phyloP scores from a whole-genome alignment of 2,888 invertebrate genomes.

The Epicampocera succincta region DNA sequence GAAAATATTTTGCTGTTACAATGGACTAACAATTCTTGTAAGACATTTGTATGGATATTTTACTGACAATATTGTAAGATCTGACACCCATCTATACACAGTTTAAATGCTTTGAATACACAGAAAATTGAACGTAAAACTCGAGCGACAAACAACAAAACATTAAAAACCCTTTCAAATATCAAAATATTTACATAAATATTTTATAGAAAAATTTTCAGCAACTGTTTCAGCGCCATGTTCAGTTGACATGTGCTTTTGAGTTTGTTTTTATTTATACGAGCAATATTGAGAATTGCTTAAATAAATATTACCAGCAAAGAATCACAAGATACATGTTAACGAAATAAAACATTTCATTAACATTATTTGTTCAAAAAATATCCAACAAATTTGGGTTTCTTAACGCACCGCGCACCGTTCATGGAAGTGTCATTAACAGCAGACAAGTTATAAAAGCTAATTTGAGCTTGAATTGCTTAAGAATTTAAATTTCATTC shows the following conservation, averaged over 20 bases:
- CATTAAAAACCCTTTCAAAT: too few species aligned
- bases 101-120: too few species aligned
- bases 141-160: too few species aligned
- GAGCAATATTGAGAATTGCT: slow-evolving; percentile 52
- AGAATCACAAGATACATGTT: slow-evolving; percentile 8
- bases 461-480: slow-evolving; percentile 18
- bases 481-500: slow-evolving; percentile 29
- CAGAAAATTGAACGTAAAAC: too few species aligned
- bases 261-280: slow-evolving; percentile 23
- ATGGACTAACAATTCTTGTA: too few species aligned
- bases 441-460: slow-evolving; percentile 27
- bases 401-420: too few species aligned
- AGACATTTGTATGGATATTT: too few species aligned
- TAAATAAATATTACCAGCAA: slow-evolving; percentile 56
- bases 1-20: too few species aligned
- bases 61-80: too few species aligned
- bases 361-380: slow-evolving; percentile 36
- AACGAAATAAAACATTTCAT: slow-evolving; percentile 31
- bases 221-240: slow-evolving; percentile 9
- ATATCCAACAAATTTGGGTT: background rate
- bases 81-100: too few species aligned
- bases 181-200: too few species aligned
- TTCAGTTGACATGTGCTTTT: slow-evolving; percentile 60
- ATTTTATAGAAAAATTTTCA: background rate
- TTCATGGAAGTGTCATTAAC: slow-evolving; percentile 63